A percentile compares a stretch with the other conserved stretches of the same genome.
Conservation (phyloP, 2,888 invertebrate genomes). For the Chaetogeoica ovagalla region DNA sequence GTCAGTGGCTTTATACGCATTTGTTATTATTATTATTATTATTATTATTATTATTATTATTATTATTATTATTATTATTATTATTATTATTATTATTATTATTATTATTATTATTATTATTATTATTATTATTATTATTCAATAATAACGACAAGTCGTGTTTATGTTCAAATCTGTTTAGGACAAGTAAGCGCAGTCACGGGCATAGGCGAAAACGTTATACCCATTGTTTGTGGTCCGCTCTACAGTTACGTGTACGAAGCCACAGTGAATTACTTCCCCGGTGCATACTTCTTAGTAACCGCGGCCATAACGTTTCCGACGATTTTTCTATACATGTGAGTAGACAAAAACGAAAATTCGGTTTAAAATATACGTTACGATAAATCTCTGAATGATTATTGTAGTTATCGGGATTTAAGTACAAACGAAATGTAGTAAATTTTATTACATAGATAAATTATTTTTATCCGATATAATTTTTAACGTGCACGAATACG, state of each 20-base stretch:
- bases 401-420: no score
- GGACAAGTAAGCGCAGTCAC: constrained; percentile 83
- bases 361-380: not conserved
- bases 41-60: no score
- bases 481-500: no score
- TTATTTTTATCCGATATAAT: no score
- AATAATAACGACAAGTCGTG: not conserved
- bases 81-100: no score
- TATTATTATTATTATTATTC: no score
- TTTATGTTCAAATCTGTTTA: constrained; percentile 58
- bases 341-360: constrained; percentile 56
- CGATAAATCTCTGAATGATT: no score
- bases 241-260: constrained; percentile 78
- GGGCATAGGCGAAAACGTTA: constrained; percentile 81
- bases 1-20: constrained; percentile 60
- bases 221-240: constrained; percentile 82
- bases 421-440: no score
- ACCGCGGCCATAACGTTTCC: constrained; percentile 73
- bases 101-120: no score
- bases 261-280: constrained; percentile 70
- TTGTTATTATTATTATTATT: no score
- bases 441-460: no score
- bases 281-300: constrained; percentile 73
- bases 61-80: no score
- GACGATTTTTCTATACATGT: constrained; percentile 71